These are phyloP conservation scores for Zhengitettix transpicula DNA, from an alignment of 2,888 invertebrate species.

Conservation along the genomic window DNA sequence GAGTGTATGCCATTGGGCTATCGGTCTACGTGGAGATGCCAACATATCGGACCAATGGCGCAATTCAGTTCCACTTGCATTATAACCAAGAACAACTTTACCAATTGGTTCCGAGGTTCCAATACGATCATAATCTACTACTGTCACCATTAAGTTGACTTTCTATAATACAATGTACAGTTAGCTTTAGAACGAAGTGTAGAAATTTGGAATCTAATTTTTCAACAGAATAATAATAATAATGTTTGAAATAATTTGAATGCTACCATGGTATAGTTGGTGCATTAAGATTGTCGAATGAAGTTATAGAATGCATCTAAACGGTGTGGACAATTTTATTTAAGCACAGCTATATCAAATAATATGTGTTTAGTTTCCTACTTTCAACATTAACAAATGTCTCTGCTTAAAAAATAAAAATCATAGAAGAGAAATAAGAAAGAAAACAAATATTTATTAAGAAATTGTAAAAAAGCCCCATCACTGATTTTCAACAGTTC, in stretches of 20 bases:
- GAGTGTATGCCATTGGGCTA: slow-evolving; percentile 99
- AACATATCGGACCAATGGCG: slow-evolving; percentile 99
- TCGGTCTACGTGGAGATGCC: slow-evolving; percentile 95
- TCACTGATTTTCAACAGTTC: too few relatives aligned
- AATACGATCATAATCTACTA: slow-evolving; percentile 99
- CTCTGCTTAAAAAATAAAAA: too few relatives aligned
- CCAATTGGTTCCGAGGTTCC: slow-evolving; percentile 99
- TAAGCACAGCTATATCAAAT: too few relatives aligned
- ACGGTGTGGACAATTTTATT: too few relatives aligned
- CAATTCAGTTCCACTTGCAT: slow-evolving; percentile 92
- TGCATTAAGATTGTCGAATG: too few relatives aligned
- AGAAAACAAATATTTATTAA: too few relatives aligned
- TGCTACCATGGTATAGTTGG: too few relatives aligned
- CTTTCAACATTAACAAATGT: too few relatives aligned
- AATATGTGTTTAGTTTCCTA: too few relatives aligned
- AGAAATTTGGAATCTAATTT: background rate
- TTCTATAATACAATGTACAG: slow-evolving; percentile 45
- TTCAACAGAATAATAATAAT: background rate
- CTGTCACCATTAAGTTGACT: slow-evolving; percentile 96
- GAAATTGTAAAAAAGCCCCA: too few relatives aligned
- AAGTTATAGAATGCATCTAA: too few relatives aligned
- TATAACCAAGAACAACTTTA: slow-evolving; percentile 90
- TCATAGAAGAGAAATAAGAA: too few relatives aligned
- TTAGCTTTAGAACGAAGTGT: background rate
- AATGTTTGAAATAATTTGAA: background rate